Base-by-base conservation (phyloP, 2,888 invertebrate species). In the Lypha dubia region DNA sequence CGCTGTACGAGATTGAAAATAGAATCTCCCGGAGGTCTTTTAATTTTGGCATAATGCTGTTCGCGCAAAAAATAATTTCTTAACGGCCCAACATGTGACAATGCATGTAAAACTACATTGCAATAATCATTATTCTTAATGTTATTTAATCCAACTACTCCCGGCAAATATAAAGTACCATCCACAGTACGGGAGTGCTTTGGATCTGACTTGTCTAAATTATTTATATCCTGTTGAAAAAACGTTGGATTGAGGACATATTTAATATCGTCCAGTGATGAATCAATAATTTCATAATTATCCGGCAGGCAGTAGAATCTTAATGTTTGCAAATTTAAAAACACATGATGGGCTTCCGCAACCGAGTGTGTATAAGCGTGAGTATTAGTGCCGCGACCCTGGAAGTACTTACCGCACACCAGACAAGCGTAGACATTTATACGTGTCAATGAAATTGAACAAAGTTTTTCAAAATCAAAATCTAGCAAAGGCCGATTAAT, bases 81-180 rank as follows among this genome's bases (percentile, higher is more conserved):
- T 20, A 99, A 93, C 0, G 99, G 99, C 1, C 96, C 95, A 4
- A 99, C 99, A 93, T 99, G 98, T 0, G 98, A 97, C 38, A 99
- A 92, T 22, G 98, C 98, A 96, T 99, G 92, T 75, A 99, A 93
- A 76, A 99, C 97, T 63, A 99, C 99, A 93, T 99, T 99, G 91
- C 99, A 99, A 91, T 99, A 99, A 92, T 99, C 99, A 93, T 99
- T 99, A 4, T 98, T 99, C 93, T 99, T 99, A 88, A 99, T 99
- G 92, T 99, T 99, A 91, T 99, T 99, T 65, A 99, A 94, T 0
- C 97, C 97, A 22, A 99, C 98, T 89, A 99, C 98, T 79, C 98
- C 99, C 3, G 99, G 99, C 90, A 97, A 95, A 92, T 99, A 99
- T 91, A 98, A 95, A 0, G 98, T 97, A 11, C 98, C 98, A 93